phyloP scores from a whole-genome alignment of 2,888 invertebrate species.

The Hirtodrosophila duncani region DNA sequence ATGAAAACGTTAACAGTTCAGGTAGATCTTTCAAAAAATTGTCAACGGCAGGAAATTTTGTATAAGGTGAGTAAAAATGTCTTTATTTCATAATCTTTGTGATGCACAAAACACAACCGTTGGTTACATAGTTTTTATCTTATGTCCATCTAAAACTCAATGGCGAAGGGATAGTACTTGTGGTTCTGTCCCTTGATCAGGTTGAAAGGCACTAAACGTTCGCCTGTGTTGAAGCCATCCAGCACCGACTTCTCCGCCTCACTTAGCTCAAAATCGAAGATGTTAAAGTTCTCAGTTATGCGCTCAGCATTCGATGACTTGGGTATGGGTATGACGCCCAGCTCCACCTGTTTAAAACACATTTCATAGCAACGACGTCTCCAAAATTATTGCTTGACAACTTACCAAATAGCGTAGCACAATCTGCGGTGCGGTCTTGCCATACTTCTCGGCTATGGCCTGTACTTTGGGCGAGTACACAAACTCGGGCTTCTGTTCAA shows the following conservation, averaged over 20 bases:
- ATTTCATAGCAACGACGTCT: too few species aligned
- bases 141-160: constrained; percentile 66
- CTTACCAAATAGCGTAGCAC: constrained; percentile 82
- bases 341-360: constrained; percentile 78
- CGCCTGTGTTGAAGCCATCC: constrained; percentile 79
- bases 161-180: constrained; percentile 76
- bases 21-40: too few species aligned
- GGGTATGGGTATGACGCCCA: constrained; percentile 81
- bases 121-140: background rate
- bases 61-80: background rate
- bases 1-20: too few species aligned
- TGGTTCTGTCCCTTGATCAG: constrained; percentile 72
- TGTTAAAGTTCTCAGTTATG: constrained; percentile 80
- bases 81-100: too few species aligned
- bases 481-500: constrained; percentile 78
- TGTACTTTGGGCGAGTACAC: constrained; percentile 80
- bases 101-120: background rate
- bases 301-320: constrained; percentile 80
- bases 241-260: constrained; percentile 79
- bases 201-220: constrained; percentile 70
- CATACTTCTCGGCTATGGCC: constrained; percentile 81
- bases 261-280: constrained; percentile 81
- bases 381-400: too few species aligned
- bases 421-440: constrained; percentile 83
- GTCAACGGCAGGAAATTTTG: too few species aligned